These are phyloP conservation scores for Frankliniella intonsa DNA, from an alignment of 2,888 invertebrate species.

Conservation along the genomic window DNA sequence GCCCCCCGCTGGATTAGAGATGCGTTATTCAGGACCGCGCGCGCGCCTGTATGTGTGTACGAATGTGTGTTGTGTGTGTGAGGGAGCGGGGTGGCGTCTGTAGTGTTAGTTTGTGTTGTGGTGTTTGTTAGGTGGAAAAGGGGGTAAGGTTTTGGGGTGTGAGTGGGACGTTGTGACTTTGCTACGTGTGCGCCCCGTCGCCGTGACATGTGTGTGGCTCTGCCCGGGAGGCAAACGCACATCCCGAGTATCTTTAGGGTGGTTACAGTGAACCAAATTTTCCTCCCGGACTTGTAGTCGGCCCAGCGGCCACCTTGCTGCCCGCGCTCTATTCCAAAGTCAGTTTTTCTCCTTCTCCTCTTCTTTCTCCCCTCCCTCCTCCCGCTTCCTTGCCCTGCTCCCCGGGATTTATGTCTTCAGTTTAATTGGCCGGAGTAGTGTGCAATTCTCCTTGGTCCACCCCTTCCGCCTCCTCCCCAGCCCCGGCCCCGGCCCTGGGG, in stretches of 20 bases:
- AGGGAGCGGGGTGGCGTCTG: background rate
- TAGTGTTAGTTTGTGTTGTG: background rate
- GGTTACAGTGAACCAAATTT: too few species aligned
- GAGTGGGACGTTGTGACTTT: too few species aligned
- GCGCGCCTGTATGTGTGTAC: background rate
- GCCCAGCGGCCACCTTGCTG: too few species aligned
- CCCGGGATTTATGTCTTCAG: constrained; percentile 1
- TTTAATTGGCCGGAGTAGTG: constrained; percentile 20
- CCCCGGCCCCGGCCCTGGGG: too few species aligned
- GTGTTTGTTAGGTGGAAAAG: background rate
- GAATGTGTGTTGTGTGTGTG: background rate
- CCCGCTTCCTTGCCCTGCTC: background rate
- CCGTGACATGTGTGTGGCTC: too few species aligned
- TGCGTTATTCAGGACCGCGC: constrained; percentile 7
- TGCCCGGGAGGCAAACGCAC: too few species aligned
- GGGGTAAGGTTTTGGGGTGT: background rate
- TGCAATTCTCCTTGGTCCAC: constrained; percentile 1
- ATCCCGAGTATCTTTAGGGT: too few species aligned
- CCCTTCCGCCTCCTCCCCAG: background rate
- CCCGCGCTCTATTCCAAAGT: background rate
- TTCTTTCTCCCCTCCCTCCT: background rate
- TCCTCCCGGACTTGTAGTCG: too few species aligned
- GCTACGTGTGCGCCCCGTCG: too few species aligned
- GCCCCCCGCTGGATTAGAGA: constrained; percentile 16
- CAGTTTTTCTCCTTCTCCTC: background rate